Base-by-base conservation (phyloP, 2,888 invertebrate genomes). In the Pollenia angustigena region DNA sequence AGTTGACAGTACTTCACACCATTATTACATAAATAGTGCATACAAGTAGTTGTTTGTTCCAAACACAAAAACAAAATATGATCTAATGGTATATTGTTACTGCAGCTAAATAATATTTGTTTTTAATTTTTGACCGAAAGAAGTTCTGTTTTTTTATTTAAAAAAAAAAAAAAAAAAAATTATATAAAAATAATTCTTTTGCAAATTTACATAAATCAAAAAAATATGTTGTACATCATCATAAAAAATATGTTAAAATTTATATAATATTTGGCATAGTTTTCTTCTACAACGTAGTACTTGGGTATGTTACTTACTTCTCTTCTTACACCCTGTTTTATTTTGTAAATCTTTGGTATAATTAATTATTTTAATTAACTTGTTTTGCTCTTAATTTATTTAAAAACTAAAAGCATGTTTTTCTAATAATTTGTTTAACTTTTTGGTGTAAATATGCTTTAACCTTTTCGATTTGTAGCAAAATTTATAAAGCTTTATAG, bases 261-360 rank as follows among this genome's bases (percentile, higher is more conserved):
- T 76, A 44, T 46, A 58, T 44, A 75, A 75, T 58, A 68, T 85
- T 85, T 85, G 84, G 74, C 84, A 74, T 74, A 80, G 68, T 85
- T 85, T 68, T 16, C 80, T 66, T 56, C 80, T 81, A 81, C 85
- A 87, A 87, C 85, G 62, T 80, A 87, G 85, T 82, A 48, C 10
- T 87, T 87, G 78, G 87, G 87, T 87, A 87, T 87, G 87, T 87
- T 84, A 80, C 32, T 62, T 64, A 71, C 76, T 74, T 87, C 76
- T 81, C 71, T 44, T 81, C 44, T 32, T 62, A 68, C 80, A 78
- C 58, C 42, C 58, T 10, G 9, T 72, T 66, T 75, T n/a, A 71
- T n/a, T 46, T 74, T 46, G 14, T 46, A 2, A 18, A 16, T 12
- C 48, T 60, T 74, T 74, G 12, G 1, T 40, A n/a, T 48, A 40